Evolutionary conservation across 2,888 invertebrate genomes (phyloP).

Genomic region (Mechanitis messenoides): DNA sequence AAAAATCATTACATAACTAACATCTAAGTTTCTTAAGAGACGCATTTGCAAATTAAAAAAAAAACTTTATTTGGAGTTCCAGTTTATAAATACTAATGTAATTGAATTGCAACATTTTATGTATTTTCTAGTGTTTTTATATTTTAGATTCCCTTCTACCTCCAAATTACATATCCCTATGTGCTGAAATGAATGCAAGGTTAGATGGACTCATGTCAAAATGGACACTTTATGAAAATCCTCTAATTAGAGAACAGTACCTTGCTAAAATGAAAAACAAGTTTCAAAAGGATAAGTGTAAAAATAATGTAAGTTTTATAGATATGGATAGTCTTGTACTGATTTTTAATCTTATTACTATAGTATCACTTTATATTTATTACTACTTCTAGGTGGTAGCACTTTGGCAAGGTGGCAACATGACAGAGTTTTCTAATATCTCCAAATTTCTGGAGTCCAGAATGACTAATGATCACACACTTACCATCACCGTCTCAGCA

Average conservation of each 20-base stretch:
- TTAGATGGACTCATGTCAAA: slow-evolving; percentile 62
- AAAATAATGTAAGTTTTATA: slow-evolving; percentile 53
- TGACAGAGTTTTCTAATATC: slow-evolving; percentile 37
- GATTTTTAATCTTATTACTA: background rate
- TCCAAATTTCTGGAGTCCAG: slow-evolving; percentile 47
- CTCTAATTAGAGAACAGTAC: slow-evolving; percentile 61
- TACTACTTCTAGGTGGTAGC: background rate
- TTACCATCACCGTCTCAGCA: slow-evolving; percentile 54
- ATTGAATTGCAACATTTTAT: too few relatives aligned
- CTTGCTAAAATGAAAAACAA: slow-evolving; percentile 49
- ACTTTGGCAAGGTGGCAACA: background rate
- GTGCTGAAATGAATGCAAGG: slow-evolving; percentile 63
- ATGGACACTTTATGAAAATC: slow-evolving; percentile 67
- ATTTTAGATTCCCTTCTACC: slow-evolving; percentile 61
- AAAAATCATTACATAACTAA: too few relatives aligned
- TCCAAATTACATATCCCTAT: slow-evolving; percentile 58
- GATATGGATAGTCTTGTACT: background rate
- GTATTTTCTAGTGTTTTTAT: background rate
- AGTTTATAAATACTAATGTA: too few relatives aligned
- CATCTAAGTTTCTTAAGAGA: too few relatives aligned
- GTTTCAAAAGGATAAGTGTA: slow-evolving; percentile 56
- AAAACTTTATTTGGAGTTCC: too few relatives aligned
- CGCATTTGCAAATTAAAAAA: too few relatives aligned
- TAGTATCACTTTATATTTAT: background rate
- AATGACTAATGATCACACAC: slow-evolving; percentile 45